Evolutionary conservation across 1,140 invertebrate species (phyloP), one percentile per base, ranked within the genome.

Genomic region (Bombus consobrinus): DNA sequence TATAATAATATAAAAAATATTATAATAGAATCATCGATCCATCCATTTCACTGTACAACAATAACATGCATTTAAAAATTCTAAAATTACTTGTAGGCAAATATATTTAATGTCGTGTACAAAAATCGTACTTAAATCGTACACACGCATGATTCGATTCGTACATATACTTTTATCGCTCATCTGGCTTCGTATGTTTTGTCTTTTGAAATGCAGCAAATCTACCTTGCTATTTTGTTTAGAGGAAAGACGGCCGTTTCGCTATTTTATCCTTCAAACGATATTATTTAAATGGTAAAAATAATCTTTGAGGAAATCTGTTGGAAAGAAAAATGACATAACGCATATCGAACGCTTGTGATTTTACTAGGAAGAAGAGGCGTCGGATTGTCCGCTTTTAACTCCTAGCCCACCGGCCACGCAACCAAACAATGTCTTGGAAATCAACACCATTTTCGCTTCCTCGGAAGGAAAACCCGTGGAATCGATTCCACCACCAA

Each of bases 341-440:
- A 74, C 34, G 9, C 53, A 34, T 37, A 18, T 37, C n/a, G 64
- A 25, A n/a, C 47, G 32, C 18, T 6, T 88, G 41, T 66, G 18
- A 18, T 39, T 90, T 66, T 53, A 71, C 91, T 68, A 94, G 92
- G 95, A 96, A 86, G 95, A 95, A 87, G 95, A 94, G 86, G 92
- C 93, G 2, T 96, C 95, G 43, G 95, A 95, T 87, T 95, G 95
- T 87, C 95, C 95, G 8, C 91, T 96, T 9, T 91, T 96, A 59
- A 95, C 95, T 9, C 95, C 95, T 6, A 95, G 94, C 25, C 94
- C 94, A 15, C 92, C 95, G 43, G 87, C 89, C 39, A 87, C 73
- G 13, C 78, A 89, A 62, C 73, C 75, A 3, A 83, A 89, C 41
- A 86, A 88, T 73, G 59, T 88, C 28, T 71, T 91, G 43, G 87